Base-by-base conservation (phyloP, 2,113 vertebrate species). In the Triplophysa tibetana region DNA sequence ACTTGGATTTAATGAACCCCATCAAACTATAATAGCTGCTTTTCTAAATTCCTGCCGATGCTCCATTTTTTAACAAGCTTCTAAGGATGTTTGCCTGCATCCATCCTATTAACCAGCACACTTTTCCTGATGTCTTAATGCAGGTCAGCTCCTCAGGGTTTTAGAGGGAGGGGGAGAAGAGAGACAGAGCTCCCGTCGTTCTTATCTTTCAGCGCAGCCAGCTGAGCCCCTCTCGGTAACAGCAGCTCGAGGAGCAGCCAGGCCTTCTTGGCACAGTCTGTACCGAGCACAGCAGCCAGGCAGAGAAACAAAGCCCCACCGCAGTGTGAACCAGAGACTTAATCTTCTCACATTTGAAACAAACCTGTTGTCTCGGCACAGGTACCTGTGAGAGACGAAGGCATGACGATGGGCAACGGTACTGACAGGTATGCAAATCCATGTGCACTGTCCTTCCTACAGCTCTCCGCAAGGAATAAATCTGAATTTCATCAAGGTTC, bases 201-300 rank as follows among this genome's bases (percentile, higher is more conserved):
- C 90, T 91, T 91, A 91, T 91, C 90, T 89, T 83, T 86, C 86
- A 84, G 19, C 86, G 84, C 89, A 91, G 90, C 87, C 87, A 90
- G 88, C 78, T 76, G 84, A 90, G 87, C 83, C 74, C 74, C 82
- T 84, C 85, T 78, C 82, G 84, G 83, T 86, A 85, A 52, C 80
- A 77, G 54, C 78, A 79, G 67, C 84, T 79, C 82, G 52, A 75
- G 65, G 72, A 60, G 81, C 83, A 85, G 85, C 86, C 88, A 88
- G 83, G 89, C 84, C 83, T 89, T 90, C 80, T 87, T 90, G 85
- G 88, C 90, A 88, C 83, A 87, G 75, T 38, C 73, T 73, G 62
- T 61, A 67, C 67, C 48, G 52, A 19, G n/a, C n/a, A 24, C 9
- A 78, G 19, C 69, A 65, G 50, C n/a, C 38, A 82, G 81, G 81